These are phyloP conservation scores for Tetramorium parvispinum DNA, from an alignment of 1,140 invertebrate species.

Conservation along the genomic window DNA sequence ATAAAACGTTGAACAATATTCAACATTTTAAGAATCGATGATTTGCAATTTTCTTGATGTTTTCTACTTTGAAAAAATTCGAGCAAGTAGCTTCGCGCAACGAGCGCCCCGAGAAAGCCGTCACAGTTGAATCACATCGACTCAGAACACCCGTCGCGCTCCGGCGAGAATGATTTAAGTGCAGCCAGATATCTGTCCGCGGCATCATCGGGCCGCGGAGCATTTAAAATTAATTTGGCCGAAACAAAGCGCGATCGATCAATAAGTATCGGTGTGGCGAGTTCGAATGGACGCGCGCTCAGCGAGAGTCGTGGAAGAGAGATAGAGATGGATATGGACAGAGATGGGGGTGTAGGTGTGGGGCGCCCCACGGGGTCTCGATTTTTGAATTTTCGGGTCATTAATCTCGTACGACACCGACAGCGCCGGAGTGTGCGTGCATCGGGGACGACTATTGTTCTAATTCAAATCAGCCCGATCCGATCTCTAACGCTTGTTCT, in stretches of 20 bases:
- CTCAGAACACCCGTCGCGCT: conserved; percentile 66
- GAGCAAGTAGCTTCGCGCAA: conserved; percentile 8
- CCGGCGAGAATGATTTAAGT: conserved; percentile 70
- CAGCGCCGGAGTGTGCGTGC: conserved; percentile 62
- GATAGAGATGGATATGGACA: background rate
- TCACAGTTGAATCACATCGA: conserved; percentile 54
- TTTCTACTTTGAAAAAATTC: conserved; percentile 7
- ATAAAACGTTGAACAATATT: background rate
- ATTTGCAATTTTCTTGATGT: conserved; percentile 9
- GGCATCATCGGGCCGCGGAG: conserved; percentile 67
- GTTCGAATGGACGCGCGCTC: conserved; percentile 60
- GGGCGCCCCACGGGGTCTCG: conserved; percentile 75
- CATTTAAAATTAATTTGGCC: conserved; percentile 79
- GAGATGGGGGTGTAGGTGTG: conserved; percentile 70
- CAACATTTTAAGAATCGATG: background rate
- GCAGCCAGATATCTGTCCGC: conserved; percentile 64
- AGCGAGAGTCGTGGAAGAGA: conserved; percentile 39
- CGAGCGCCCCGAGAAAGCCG: conserved; percentile 46
- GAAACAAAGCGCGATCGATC: conserved; percentile 79
- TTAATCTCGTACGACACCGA: conserved; percentile 79
- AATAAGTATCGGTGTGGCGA: conserved; percentile 69
- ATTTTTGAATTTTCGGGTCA: conserved; percentile 80
- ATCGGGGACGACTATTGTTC: conserved; percentile 75
- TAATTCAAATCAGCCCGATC: conserved; percentile 78
- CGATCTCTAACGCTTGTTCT: conserved; percentile 72